phyloP scores from a whole-genome alignment of 2,888 invertebrate genomes.

The Cecidostiba fungosa region DNA sequence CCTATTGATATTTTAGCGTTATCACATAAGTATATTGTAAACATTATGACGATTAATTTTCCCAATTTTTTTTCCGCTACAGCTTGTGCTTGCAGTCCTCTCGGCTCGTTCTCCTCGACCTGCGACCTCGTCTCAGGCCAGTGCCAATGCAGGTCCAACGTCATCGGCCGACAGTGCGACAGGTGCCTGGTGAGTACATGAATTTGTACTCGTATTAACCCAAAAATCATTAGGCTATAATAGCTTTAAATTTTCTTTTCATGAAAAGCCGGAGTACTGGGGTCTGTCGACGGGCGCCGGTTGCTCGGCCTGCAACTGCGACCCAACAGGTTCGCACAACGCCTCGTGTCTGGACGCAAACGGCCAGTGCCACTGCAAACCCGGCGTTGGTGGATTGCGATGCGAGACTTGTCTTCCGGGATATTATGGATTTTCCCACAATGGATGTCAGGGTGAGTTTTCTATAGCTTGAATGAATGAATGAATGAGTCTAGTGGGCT shows the following conservation, averaged over 20 bases:
- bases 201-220: neutral
- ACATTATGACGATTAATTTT: too few relatives aligned
- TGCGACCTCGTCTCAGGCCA: conserved; percentile 91
- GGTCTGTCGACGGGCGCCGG: conserved; percentile 87
- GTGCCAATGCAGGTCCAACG: conserved; percentile 88
- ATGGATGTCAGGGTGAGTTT: conserved; percentile 89
- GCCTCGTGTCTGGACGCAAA: conserved; percentile 87
- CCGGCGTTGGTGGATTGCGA: conserved; percentile 87
- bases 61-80: conserved; percentile 73
- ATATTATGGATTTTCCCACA: conserved; percentile 88
- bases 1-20: too few relatives aligned
- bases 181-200: conserved; percentile 84
- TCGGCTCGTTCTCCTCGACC: conserved; percentile 86
- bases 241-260: too few relatives aligned
- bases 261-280: conserved; percentile 83
- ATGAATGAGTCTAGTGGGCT: neutral
- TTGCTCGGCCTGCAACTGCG: conserved; percentile 92
- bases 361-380: conserved; percentile 90
- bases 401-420: conserved; percentile 89
- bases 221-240: too few relatives aligned
- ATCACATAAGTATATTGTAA: too few relatives aligned
- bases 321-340: conserved; percentile 85
- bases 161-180: conserved; percentile 88
- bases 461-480: conserved; percentile 79
- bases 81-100: conserved; percentile 93